Evolutionary conservation across 2,888 invertebrate genomes (phyloP), one percentile per base, ranked within the genome.

Genomic region (Cerastis leucographa): DNA sequence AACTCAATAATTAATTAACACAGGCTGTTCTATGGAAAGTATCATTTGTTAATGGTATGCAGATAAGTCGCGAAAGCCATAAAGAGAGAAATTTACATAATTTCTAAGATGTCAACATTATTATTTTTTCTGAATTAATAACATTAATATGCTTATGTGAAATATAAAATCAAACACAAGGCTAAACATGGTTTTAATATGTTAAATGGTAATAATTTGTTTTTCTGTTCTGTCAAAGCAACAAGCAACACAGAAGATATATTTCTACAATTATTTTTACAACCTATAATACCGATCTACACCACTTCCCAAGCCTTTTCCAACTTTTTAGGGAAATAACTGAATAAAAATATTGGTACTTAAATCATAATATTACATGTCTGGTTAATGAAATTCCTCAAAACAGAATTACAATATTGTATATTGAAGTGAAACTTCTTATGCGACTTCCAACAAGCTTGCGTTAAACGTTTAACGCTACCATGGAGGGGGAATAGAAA

Each of bases 21-120:
- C 49, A 68, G 44, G 22, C 64, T 51, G 25, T 46, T 46, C n/a
- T 22, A 62, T 69, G 71, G 82, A 71, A 76, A 81, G 71, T 71
- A 14, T 51, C 40, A 71, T 72, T 65, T 72, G 65, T 65, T 62
- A 49, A 62, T 69, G 12, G 40, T 76, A 69, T 81, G 71, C 65
- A 71, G 42, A 81, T 82, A 35, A 11, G 14, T 29, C 25, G n/a
- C 25, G 40, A 71, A 81, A 68, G 2, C 22, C 19, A 76, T 61
- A 12, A n/a, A 65, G 40, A 78, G 64, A 59, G 76, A 81, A 65
- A 69, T 54, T 29, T 56, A 56, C 46, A 70, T 42, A n/a, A 25
- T 49, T 67, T 74, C 22, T 42, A 42, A 44, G 12, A 68, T 67
- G 59, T 78, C 69, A 69, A 69, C n/a, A 69, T 44, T 1, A 25